Percentiles rank a stretch among this genome's conserved stretches.
Evolutionary conservation across 2,113 vertebrate species (phyloP).

Genomic region (Pelvicachromis taeniatus): DNA sequence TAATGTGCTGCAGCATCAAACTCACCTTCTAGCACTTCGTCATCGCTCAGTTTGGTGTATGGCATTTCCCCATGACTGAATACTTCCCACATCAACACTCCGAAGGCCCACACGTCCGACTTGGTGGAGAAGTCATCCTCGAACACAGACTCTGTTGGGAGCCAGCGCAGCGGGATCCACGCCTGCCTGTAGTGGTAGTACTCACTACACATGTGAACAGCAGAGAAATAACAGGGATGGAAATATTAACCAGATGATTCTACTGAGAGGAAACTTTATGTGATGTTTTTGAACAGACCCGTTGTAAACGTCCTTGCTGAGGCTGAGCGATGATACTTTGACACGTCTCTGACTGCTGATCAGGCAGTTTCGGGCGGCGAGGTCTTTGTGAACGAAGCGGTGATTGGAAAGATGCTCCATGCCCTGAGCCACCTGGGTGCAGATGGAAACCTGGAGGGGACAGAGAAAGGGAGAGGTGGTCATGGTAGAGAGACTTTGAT

Average conservation of each 20-base stretch:
- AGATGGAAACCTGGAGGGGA: slow-evolving; percentile 81
- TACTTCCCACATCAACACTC: slow-evolving; percentile 97
- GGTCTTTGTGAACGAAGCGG: slow-evolving; percentile 93
- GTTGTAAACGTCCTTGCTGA: slow-evolving; percentile 97
- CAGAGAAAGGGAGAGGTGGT: fast-evolving
- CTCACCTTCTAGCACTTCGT: slow-evolving; percentile 90
- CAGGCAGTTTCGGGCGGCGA: slow-evolving; percentile 93
- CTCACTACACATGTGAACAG: slow-evolving; percentile 71
- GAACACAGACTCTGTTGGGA: slow-evolving; percentile 88
- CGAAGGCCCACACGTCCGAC: slow-evolving; percentile 94
- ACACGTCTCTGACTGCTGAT: slow-evolving; percentile 88
- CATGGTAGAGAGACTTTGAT: not conserved
- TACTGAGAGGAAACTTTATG: not conserved
- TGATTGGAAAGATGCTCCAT: slow-evolving; percentile 96
- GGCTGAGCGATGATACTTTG: slow-evolving; percentile 88
- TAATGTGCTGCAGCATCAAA: not conserved
- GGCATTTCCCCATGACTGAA: slow-evolving; percentile 93
- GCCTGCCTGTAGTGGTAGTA: slow-evolving; percentile 96
- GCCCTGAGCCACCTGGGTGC: slow-evolving; percentile 90
- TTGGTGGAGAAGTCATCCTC: slow-evolving; percentile 95
- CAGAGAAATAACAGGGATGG: not conserved
- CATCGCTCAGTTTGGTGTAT: slow-evolving; percentile 79
- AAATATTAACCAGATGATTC: not conserved
- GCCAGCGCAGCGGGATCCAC: slow-evolving; percentile 96
- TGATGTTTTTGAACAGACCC: slow-evolving; percentile 71